Base-by-base conservation (phyloP, 1,140 invertebrate species). In the Drosophila burlai region DNA sequence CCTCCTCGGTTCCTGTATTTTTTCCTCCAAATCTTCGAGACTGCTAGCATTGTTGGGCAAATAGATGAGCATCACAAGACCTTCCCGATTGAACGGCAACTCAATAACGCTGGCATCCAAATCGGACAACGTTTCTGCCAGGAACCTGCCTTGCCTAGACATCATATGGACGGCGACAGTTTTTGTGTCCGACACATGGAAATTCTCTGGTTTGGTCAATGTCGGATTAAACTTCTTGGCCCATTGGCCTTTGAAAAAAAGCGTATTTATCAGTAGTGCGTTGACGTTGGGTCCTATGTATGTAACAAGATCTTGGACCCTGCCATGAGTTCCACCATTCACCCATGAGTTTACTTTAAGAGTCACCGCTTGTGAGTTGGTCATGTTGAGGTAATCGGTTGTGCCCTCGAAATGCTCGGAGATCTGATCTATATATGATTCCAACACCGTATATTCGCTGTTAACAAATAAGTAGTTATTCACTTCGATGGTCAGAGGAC, bases 51-150 rank as follows among this genome's bases (percentile, higher is more conserved):
- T 31, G 26, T 29, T 31, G 16, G 49, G 49, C 26, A 50, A 10
- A 50, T 50, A 50, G 10, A 50, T 50, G 26, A 50, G 4, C 49
- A 50, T 50, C 16, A 50, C 49, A n/a, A 50, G 49, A 18, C 16
- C 16, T 3, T 10, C 5, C 26, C 11, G n/a, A 9, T 6, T 8
- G 26, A 50, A 11, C 26, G 26, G 26, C 49, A 50, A 13, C 26
- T 50, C 49, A n/a, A 50, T 50, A 18, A 50, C 49, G 31, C 5
- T 50, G 16, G 16, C 26, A 18, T 26, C 16, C 16, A 49, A 49
- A 5, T 5, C 0, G 24, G 1, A 0, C 8, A 26, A 10, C 8
- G 3, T 2, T 49, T 49, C 47, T 4, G 24, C 15, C 24, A 1
- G 4, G 47, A 49, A 49, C 15, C 0, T 10, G 47, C 8, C 24